Conservation (phyloP, 2,113 vertebrate genomes). For the Neomonachus schauinslandi region DNA sequence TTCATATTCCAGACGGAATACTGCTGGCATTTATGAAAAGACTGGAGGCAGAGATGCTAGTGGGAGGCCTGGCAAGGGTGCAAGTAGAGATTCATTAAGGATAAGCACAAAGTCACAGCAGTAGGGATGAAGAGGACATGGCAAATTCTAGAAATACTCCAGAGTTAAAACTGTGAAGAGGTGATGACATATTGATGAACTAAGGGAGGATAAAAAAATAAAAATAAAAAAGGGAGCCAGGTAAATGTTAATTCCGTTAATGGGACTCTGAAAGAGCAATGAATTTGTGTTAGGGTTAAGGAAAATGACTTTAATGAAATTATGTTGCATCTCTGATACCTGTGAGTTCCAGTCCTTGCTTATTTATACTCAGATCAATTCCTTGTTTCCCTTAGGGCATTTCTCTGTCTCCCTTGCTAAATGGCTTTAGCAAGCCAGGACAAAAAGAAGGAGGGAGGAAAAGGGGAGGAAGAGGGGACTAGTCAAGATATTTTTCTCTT, state of each 20-base stretch:
- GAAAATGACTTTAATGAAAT: neutral
- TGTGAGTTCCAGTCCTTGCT: neutral
- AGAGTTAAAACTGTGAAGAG: slow-evolving; percentile 5
- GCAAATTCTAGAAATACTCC: neutral
- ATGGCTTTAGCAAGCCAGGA: neutral
- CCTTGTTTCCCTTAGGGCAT: neutral
- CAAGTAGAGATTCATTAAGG: neutral
- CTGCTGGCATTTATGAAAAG: neutral
- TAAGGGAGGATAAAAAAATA: neutral
- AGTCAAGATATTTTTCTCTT: neutral
- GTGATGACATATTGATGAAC: neutral
- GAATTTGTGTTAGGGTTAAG: neutral
- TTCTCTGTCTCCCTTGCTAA: neutral
- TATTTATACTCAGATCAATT: neutral
- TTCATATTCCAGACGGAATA: neutral
- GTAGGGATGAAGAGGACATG: neutral
- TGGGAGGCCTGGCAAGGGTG: neutral
- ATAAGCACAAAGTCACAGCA: neutral
- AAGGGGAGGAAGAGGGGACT: neutral
- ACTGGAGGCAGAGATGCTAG: neutral
- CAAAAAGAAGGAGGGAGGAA: neutral
- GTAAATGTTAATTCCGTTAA: neutral
- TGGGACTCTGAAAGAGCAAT: neutral
- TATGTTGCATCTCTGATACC: neutral
- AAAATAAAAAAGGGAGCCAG: neutral